Base-by-base conservation (phyloP, 2,113 vertebrate species). In the Grallaria varia region DNA sequence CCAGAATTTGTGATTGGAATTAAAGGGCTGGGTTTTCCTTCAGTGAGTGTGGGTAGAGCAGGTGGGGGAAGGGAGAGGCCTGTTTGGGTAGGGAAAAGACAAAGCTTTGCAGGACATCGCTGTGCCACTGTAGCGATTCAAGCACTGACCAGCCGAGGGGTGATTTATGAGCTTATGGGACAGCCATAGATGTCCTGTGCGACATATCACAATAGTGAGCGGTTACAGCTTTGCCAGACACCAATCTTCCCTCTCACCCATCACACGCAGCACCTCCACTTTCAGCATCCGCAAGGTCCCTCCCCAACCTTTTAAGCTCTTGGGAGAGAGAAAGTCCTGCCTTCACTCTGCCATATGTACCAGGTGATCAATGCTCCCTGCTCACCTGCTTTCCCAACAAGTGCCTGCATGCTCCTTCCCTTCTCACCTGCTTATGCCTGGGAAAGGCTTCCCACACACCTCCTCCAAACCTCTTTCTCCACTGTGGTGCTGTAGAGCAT, bases 1-100 rank as follows among this genome's bases (percentile, higher is more conserved):
- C 93, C 95, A 96, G 95, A 90, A 95, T 86, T 93, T 95, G 92
- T 68, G 82, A 95, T 14, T 69, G 67, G 63, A 91, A 37, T 90
- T 90, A 94, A 92, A 93, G 47, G 24, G n/a, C 39, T 7, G 2
- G 30, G 30, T 77, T 88, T 45, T 85, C 94, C 73, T 90, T 91
- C 2, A 0, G 85, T 35, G 18, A 92, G 52, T 52, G 73, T 42
- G 33, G 35, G 52, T 52, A 93, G 49, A n/a, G 78, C 76, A 56
- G 68, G 55, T 71, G 76, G 73, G 64, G 88, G 83, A 83, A 77
- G 63, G 53, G 63, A 92, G 42, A 0, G 0, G 80, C 59, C 35
- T 6, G 6, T 58, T 87, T 0, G 6, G 24, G 44, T 40, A 71
- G 47, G 45, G 49, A 81, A 77, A 52, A 69, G 77, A 67, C 0